phyloP scores from a whole-genome alignment of 1,140 invertebrate species.

The Eueides isabella region DNA sequence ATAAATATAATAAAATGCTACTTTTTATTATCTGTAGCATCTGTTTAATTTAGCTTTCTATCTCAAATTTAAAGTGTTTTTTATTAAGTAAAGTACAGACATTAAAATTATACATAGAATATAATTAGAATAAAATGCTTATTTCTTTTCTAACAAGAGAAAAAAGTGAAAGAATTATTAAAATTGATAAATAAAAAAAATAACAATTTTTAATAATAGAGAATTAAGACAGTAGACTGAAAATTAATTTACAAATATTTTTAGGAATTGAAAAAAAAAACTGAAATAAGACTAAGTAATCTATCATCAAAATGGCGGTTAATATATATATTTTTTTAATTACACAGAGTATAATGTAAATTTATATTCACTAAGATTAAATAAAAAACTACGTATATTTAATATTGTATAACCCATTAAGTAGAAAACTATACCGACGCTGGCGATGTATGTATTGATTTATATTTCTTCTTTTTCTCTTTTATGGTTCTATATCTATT shows the following conservation, averaged over 20 bases:
- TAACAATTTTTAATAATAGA: too few relatives aligned
- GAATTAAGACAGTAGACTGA: too few relatives aligned
- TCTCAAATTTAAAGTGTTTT: too few relatives aligned
- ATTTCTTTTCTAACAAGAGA: neutral
- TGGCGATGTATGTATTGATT: neutral
- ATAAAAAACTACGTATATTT: constrained; percentile 1
- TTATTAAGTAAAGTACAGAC: neutral
- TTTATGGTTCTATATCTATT: too few relatives aligned
- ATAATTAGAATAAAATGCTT: neutral
- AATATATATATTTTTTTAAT: constrained; percentile 8
- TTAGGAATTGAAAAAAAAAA: neutral
- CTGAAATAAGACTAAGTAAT: neutral
- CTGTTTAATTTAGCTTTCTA: too few relatives aligned
- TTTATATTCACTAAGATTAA: constrained; percentile 3
- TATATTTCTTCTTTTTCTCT: too few relatives aligned
- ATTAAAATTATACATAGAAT: neutral
- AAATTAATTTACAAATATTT: neutral
- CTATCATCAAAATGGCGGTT: constrained; percentile 14
- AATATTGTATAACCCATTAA: constrained; percentile 7
- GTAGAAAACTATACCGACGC: constrained; percentile 12
- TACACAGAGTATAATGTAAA: constrained; percentile 10
- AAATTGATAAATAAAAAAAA: neutral
- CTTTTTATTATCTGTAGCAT: too few relatives aligned
- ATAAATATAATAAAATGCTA: too few relatives aligned
- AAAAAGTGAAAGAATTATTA: neutral